Conservation (phyloP, 2,113 vertebrate species). For the Corythoichthys haematopterus region DNA sequence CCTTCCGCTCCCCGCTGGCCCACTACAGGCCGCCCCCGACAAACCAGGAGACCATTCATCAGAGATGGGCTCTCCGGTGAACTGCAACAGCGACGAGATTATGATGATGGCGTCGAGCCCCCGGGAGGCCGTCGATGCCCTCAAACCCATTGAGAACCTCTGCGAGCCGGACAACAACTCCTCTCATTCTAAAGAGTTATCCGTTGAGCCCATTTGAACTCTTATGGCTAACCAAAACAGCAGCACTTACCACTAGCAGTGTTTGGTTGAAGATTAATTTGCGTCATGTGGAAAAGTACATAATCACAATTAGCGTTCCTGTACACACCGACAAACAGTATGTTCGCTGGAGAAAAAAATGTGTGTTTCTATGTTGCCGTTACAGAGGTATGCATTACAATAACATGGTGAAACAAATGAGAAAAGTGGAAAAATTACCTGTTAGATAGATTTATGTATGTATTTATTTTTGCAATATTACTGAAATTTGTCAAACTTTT, state of each 20-base stretch:
- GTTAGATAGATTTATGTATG: not conserved
- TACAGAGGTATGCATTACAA: not conserved
- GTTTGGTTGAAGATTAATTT: not conserved
- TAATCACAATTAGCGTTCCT: not conserved
- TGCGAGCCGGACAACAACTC: constrained; percentile 66
- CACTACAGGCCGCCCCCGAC: constrained; percentile 66
- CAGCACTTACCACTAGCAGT: not conserved
- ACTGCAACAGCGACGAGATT: constrained; percentile 76
- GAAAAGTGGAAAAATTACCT: not conserved
- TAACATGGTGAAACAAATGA: not conserved
- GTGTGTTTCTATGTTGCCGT: not conserved
- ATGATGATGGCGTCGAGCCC: constrained; percentile 63
- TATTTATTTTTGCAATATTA: not conserved
- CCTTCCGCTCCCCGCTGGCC: constrained; percentile 67
- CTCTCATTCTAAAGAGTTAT: constrained; percentile 37
- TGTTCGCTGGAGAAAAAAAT: not conserved
- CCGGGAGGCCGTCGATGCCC: constrained; percentile 72
- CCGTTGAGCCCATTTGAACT: not conserved
- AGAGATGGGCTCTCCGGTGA: constrained; percentile 74
- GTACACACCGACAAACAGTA: not conserved
- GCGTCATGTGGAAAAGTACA: not conserved
- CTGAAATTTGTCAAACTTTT: not conserved
- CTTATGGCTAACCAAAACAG: not conserved
- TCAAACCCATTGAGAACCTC: constrained; percentile 71
- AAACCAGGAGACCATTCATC: constrained; percentile 75